Conservation (phyloP, 1,140 invertebrate genomes). For the Harpegnathos saltator region DNA sequence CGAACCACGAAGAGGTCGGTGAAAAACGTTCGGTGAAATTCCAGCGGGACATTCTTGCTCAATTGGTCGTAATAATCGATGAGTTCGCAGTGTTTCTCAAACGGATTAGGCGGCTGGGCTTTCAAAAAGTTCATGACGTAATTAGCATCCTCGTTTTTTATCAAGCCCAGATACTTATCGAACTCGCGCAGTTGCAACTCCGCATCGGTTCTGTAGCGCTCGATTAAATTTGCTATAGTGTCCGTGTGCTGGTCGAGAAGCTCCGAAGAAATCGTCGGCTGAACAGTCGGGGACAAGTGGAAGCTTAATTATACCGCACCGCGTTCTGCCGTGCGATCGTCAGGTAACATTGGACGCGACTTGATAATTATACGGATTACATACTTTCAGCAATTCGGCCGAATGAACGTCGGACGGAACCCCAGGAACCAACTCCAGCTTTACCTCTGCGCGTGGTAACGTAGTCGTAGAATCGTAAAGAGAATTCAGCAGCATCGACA, state of each 20-base stretch:
- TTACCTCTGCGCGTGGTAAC: conserved; percentile 84
- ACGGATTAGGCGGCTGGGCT: conserved; percentile 86
- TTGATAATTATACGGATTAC: neutral
- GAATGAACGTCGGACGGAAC: neutral
- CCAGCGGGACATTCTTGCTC: conserved; percentile 88
- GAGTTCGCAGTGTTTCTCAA: conserved; percentile 89
- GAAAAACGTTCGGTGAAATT: conserved; percentile 89
- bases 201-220: conserved; percentile 90
- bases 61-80: conserved; percentile 89
- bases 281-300: neutral
- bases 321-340: neutral
- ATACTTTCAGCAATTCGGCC: conserved; percentile 29
- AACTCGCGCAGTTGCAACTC: conserved; percentile 91
- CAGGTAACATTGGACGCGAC: neutral
- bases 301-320: conserved; percentile 17
- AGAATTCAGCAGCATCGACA: conserved; percentile 90
- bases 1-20: conserved; percentile 95
- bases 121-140: conserved; percentile 90
- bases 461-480: conserved; percentile 89
- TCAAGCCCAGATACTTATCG: conserved; percentile 92
- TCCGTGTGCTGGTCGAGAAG: conserved; percentile 87
- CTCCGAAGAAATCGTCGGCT: conserved; percentile 89
- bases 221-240: conserved; percentile 88
- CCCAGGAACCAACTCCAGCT: conserved; percentile 8
- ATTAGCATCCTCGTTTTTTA: conserved; percentile 90